phyloP scores from a whole-genome alignment of 2,113 vertebrate genomes.

The Tragulus kanchil region DNA sequence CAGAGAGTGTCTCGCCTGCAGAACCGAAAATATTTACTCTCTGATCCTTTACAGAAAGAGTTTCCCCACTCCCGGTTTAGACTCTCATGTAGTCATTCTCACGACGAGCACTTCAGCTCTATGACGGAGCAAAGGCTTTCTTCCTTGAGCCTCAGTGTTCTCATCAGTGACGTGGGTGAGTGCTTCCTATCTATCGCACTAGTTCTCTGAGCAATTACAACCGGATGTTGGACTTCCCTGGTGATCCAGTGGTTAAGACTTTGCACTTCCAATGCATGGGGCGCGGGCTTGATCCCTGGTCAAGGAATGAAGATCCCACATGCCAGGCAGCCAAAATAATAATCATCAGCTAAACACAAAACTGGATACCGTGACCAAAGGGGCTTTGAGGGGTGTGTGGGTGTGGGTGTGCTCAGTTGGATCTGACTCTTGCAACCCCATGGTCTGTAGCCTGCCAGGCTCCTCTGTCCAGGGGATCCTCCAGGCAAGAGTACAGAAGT shows the following conservation, averaged over 20 bases:
- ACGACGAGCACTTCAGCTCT: accelerated
- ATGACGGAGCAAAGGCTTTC: not conserved
- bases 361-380: not conserved
- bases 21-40: not conserved
- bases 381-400: not conserved
- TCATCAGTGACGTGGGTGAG: not conserved
- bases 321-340: not conserved
- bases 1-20: not conserved
- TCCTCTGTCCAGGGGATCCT: not conserved
- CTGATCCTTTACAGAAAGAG: not conserved
- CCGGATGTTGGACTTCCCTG: not conserved
- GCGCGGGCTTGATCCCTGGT: not conserved
- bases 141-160: not conserved
- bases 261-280: not conserved
- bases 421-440: not conserved
- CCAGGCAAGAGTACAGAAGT: not conserved
- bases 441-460: not conserved
- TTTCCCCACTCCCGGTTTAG: not conserved
- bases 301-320: not conserved
- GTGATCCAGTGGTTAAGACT: not conserved
- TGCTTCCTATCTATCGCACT: no score
- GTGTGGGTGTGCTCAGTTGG: not conserved
- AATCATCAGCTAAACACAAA: not conserved
- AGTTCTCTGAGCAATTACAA: not conserved
- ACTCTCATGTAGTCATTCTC: not conserved